phyloP scores from a whole-genome alignment of 2,113 vertebrate genomes.

The Poicephalus gulielmi region DNA sequence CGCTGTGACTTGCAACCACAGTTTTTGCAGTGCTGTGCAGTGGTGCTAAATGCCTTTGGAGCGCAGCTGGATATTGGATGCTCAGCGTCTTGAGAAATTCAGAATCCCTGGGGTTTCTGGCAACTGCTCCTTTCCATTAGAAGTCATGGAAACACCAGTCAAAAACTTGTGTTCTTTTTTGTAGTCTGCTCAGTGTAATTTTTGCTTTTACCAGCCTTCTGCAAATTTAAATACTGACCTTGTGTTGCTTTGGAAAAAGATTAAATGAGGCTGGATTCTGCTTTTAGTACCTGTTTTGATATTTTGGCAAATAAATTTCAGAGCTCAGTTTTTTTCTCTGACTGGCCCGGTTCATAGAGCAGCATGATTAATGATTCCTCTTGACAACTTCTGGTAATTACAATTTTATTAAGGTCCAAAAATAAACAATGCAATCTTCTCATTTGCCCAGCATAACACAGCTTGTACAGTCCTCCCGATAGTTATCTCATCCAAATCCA shows the following conservation, averaged over 20 bases:
- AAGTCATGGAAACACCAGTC: neutral
- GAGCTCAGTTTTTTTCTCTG: neutral
- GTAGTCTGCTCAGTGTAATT: neutral
- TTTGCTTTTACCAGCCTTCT: neutral
- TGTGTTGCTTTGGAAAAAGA: neutral
- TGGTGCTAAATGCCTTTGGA: neutral
- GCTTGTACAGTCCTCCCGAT: neutral
- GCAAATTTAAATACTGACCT: neutral
- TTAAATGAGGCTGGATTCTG: neutral
- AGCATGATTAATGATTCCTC: neutral
- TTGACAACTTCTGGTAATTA: conserved; percentile 14
- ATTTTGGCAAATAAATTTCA: conserved; percentile 17
- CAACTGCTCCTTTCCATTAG: neutral
- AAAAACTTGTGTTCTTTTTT: neutral
- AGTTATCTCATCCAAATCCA: conserved; percentile 18
- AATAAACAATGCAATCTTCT: neutral
- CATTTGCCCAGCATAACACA: neutral
- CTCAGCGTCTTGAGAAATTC: neutral
- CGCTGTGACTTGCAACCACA: neutral
- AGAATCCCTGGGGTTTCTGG: neutral
- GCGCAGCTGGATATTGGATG: neutral
- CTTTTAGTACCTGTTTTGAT: neutral
- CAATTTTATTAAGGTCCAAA: conserved; percentile 9
- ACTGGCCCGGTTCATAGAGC: neutral
- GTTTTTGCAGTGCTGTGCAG: neutral